Conservation (phyloP, 2,888 invertebrate genomes). For the Therioaphis trifolii region DNA sequence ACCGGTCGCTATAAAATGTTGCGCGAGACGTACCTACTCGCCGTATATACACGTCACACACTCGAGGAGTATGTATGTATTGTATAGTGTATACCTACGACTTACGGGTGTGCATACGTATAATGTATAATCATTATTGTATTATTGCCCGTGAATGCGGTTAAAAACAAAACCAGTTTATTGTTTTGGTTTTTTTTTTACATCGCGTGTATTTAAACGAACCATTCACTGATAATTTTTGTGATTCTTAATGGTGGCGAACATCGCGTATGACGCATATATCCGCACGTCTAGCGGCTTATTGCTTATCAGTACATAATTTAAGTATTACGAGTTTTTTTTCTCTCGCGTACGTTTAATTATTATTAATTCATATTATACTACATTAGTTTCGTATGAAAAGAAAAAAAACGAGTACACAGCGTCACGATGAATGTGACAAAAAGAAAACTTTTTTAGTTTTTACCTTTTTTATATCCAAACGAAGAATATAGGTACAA, state of each 20-base stretch:
- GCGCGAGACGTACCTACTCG: no score
- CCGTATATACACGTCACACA: background rate
- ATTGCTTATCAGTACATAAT: background rate
- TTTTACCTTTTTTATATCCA: no score
- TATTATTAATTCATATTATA: background rate
- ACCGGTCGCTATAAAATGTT: background rate
- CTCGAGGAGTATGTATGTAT: background rate
- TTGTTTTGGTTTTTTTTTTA: background rate
- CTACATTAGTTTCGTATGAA: no score
- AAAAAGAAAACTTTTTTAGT: no score
- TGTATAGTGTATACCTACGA: no score
- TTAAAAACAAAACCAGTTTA: conserved; percentile 10
- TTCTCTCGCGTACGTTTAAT: background rate
- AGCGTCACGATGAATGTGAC: no score
- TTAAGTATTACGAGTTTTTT: no score
- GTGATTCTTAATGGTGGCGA: background rate
- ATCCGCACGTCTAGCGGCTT: no score
- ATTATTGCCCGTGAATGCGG: background rate
- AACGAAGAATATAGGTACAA: no score
- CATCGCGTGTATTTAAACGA: background rate
- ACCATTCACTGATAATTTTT: conserved; percentile 3
- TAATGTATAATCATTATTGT: background rate
- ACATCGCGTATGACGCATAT: background rate
- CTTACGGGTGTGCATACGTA: no score
- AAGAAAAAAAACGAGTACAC: background rate